Evolutionary conservation across 2,797 vertebrate species (phyloP).

Genomic region (Tolypeutes matacus): DNA sequence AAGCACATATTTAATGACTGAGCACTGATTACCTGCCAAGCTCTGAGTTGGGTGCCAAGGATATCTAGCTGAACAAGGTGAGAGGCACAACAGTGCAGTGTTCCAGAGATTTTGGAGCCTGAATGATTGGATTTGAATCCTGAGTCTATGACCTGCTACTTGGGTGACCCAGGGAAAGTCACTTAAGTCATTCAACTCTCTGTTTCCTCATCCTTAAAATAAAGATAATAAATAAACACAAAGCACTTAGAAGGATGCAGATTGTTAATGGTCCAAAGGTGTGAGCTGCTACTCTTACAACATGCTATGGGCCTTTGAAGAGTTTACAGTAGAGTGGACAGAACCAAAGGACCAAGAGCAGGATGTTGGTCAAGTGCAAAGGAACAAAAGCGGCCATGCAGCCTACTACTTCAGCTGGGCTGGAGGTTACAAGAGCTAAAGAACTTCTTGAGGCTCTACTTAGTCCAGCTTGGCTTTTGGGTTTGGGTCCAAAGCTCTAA

Average conservation of each 20-base stretch:
- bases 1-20: not conserved
- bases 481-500: not conserved
- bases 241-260: not conserved
- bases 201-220: not conserved
- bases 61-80: not conserved
- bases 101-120: not conserved
- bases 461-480: not conserved
- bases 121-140: not conserved
- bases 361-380: not conserved
- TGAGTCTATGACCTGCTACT: not conserved
- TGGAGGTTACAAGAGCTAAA: not conserved
- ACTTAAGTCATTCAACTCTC: not conserved
- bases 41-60: not conserved
- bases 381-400: not conserved
- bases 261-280: not conserved
- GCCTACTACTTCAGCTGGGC: not conserved
- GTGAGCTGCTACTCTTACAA: not conserved
- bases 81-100: fast-evolving
- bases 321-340: not conserved
- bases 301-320: not conserved
- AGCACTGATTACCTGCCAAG: too few relatives aligned
- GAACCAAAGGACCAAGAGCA: not conserved
- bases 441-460: not conserved
- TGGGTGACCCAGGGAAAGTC: not conserved
- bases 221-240: not conserved